Percentiles rank a stretch among this genome's conserved stretches.
These are phyloP conservation scores for Sycophila sp. DNA, from an alignment of 1,140 invertebrate genomes.

Conservation along the genomic window DNA sequence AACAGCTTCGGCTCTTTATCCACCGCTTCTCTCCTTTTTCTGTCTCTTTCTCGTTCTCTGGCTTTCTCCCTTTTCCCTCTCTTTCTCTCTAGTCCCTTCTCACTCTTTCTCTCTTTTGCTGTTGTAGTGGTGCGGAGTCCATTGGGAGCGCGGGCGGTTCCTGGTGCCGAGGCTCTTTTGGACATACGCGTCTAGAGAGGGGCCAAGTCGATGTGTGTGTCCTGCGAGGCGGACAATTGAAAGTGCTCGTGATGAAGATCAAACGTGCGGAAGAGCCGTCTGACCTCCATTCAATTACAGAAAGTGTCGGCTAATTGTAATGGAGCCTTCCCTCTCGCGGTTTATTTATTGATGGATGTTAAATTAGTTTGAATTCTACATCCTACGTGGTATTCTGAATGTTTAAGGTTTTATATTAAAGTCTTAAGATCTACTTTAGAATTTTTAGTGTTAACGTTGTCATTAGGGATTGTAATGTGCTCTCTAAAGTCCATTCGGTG, in stretches of 20 bases:
- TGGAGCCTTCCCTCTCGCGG: background rate
- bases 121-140: background rate
- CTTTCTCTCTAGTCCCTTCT: no score
- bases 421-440: no score
- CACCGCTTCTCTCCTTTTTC: background rate
- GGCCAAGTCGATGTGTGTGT: background rate
- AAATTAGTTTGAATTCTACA: no score
- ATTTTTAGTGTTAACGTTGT: no score
- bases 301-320: background rate
- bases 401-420: no score
- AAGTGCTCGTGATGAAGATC: conserved; percentile 5
- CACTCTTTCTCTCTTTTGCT: conserved; percentile 1
- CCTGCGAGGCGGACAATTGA: background rate
- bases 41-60: background rate
- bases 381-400: no score
- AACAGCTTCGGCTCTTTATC: conserved; percentile 51
- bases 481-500: no score
- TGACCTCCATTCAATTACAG: background rate
- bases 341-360: no score
- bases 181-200: background rate
- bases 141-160: background rate
- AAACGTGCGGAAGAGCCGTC: conserved; percentile 13
- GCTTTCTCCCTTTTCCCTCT: background rate
- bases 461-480: no score
- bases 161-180: conserved; percentile 6